Evolutionary conservation across 2,888 invertebrate genomes (phyloP).

Genomic region (Scelioninae gen. 1): DNA sequence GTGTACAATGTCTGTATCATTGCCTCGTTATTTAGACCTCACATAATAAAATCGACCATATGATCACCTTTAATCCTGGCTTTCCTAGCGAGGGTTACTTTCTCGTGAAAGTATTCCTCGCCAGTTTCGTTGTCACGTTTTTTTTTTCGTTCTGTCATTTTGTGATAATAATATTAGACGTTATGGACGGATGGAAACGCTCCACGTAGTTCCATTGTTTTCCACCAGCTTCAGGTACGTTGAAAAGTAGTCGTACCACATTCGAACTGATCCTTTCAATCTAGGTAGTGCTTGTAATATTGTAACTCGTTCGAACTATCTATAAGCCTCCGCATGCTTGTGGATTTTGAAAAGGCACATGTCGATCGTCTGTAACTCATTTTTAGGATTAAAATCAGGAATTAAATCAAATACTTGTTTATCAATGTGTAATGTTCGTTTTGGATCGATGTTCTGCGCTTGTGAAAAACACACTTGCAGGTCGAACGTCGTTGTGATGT

Average conservation of each 20-base stretch:
- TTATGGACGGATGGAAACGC: not conserved
- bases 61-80: not conserved
- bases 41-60: constrained; percentile 10
- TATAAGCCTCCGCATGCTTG: constrained; percentile 6
- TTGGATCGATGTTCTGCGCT: not conserved
- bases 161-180: not conserved
- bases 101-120: constrained; percentile 18
- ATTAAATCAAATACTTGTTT: constrained; percentile 28
- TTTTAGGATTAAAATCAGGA: constrained; percentile 34
- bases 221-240: not conserved
- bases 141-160: not conserved
- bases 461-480: constrained; percentile 5
- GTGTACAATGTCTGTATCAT: not conserved
- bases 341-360: constrained; percentile 19
- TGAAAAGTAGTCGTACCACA: constrained; percentile 6
- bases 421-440: constrained; percentile 1
- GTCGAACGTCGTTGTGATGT: constrained; percentile 1
- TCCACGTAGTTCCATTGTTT: not conserved
- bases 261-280: not conserved
- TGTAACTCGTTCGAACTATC: not conserved
- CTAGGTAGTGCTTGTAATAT: constrained; percentile 14
- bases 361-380: constrained; percentile 16
- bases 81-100: constrained; percentile 5
- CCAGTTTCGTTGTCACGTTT: not conserved
- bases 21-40: not conserved